Conservation (phyloP, 2,888 invertebrate species). For the Philaethria dido region DNA sequence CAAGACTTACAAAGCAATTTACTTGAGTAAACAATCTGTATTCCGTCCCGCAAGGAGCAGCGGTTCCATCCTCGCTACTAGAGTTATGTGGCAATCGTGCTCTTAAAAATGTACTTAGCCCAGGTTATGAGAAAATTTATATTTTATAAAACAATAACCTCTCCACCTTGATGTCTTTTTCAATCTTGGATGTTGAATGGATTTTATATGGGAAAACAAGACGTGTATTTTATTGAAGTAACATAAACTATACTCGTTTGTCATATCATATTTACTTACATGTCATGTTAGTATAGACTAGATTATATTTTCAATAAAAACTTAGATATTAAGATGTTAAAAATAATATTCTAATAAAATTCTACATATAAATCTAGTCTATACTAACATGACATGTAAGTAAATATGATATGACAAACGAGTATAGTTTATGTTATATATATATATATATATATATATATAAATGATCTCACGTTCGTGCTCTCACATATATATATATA, state of each 20-base stretch:
- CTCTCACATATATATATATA: too few relatives aligned
- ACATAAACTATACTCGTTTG: not conserved
- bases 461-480: too few relatives aligned
- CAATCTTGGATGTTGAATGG: constrained; percentile 17
- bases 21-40: constrained; percentile 58
- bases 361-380: not conserved
- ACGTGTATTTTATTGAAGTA: not conserved
- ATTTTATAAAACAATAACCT: constrained; percentile 39
- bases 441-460: too few relatives aligned
- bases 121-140: constrained; percentile 42
- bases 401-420: not conserved
- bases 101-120: constrained; percentile 41
- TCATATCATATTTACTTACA: not conserved
- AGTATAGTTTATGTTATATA: not conserved
- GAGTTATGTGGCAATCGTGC: constrained; percentile 42
- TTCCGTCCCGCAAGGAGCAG: constrained; percentile 35
- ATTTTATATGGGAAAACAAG: constrained; percentile 12
- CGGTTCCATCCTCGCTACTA: constrained; percentile 37
- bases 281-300: not conserved
- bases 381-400: not conserved
- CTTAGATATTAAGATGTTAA: too few relatives aligned
- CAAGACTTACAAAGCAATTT: constrained; percentile 74
- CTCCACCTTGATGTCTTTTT: constrained; percentile 26
- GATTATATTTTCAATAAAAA: too few relatives aligned
- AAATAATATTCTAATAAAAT: too few relatives aligned